A percentile compares a stretch with the other conserved stretches of the same genome.
These are phyloP conservation scores for Campaea margaritaria DNA, from an alignment of 2,888 invertebrate species.

Conservation along the genomic window DNA sequence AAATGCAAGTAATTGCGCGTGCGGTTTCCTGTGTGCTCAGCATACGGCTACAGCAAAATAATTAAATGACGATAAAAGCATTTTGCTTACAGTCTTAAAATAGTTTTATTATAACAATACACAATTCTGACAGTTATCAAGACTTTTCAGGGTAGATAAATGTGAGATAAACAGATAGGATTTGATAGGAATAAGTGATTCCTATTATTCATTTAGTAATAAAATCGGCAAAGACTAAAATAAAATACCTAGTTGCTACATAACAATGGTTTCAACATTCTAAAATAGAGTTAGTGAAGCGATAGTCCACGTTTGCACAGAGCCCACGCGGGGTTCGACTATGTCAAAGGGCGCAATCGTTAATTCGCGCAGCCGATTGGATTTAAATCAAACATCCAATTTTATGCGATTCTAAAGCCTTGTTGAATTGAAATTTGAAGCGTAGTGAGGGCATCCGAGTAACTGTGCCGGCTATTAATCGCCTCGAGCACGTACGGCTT, in stretches of 20 bases:
- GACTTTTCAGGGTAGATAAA: no score
- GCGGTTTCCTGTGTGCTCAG: conserved; percentile 50
- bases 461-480: conserved; percentile 73
- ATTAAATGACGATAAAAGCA: conserved; percentile 30
- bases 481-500: conserved; percentile 74
- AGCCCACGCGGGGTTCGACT: conserved; percentile 15
- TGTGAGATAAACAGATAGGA: no score
- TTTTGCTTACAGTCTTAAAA: not conserved
- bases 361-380: conserved; percentile 30
- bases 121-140: no score
- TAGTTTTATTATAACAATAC: no score
- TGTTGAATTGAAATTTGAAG: conserved; percentile 61
- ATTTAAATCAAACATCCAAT: conserved; percentile 40
- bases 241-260: no score
- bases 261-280: no score
- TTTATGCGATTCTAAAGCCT: conserved; percentile 41
- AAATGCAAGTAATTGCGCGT: conserved; percentile 74
- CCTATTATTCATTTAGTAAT: no score
- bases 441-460: conserved; percentile 63
- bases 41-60: conserved; percentile 27
- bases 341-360: conserved; percentile 35
- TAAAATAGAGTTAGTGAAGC: conserved; percentile 1
- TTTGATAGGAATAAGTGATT: no score
- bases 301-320: conserved; percentile 6
- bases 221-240: not conserved